These are phyloP conservation scores for Oryzaephilus surinamensis DNA, from an alignment of 1,140 invertebrate genomes.

Conservation along the genomic window DNA sequence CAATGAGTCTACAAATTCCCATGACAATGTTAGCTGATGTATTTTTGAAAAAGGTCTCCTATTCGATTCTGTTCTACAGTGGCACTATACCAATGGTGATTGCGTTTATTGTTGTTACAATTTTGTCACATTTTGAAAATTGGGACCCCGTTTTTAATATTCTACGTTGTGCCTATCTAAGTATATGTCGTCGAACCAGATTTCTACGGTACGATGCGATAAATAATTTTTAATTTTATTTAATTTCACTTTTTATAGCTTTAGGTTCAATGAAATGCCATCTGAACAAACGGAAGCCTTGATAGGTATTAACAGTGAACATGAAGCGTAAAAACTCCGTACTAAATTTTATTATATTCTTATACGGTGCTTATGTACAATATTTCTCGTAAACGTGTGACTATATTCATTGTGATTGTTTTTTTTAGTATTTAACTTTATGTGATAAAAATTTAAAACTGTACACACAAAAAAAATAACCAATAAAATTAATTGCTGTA, in stretches of 20 bases:
- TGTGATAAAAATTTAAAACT: not conserved
- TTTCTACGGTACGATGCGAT: slow-evolving; percentile 21
- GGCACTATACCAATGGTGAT: slow-evolving; percentile 70
- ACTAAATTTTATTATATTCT: slow-evolving; percentile 2
- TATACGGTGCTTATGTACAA: slow-evolving; percentile 9
- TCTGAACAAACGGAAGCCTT: slow-evolving; percentile 63
- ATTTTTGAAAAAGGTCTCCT: slow-evolving; percentile 60
- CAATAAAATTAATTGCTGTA: too few species aligned
- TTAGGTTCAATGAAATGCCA: slow-evolving; percentile 54
- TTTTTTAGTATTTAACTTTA: not conserved
- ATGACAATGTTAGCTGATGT: slow-evolving; percentile 76
- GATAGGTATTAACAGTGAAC: slow-evolving; percentile 49
- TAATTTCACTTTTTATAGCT: slow-evolving; percentile 23
- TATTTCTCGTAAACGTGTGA: slow-evolving; percentile 12
- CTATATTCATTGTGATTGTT: slow-evolving; percentile 11
- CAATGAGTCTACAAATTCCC: slow-evolving; percentile 74
- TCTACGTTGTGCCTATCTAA: slow-evolving; percentile 42
- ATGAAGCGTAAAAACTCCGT: slow-evolving; percentile 46
- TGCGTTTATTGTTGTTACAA: slow-evolving; percentile 62
- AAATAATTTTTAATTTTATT: slow-evolving; percentile 1
- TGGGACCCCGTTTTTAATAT: slow-evolving; percentile 69
- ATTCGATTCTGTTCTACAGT: slow-evolving; percentile 66
- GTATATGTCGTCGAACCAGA: slow-evolving; percentile 21
- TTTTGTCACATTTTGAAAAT: slow-evolving; percentile 72
- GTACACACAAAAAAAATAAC: not conserved